These are phyloP conservation scores for Mesoclemmys tuberculata DNA, from an alignment of 2,113 vertebrate species.

Conservation along the genomic window DNA sequence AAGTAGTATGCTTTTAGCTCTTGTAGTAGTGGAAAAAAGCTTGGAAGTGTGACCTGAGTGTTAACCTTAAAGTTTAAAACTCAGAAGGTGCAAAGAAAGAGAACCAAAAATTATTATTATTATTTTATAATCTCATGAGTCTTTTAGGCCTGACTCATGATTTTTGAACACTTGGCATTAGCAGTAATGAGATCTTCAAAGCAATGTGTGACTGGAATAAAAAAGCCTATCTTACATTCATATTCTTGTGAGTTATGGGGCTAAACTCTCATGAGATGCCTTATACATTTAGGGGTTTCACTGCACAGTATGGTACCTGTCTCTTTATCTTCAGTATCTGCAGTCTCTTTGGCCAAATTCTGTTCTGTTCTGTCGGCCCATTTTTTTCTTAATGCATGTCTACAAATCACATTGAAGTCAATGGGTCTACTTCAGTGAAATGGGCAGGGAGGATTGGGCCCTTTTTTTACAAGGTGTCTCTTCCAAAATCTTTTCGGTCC, in stretches of 20 bases:
- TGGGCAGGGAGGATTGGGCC: neutral
- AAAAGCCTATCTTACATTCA: neutral
- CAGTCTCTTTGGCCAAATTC: neutral
- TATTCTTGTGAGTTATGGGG: neutral
- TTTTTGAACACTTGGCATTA: neutral
- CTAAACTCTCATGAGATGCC: neutral
- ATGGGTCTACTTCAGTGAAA: neutral
- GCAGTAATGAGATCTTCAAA: neutral
- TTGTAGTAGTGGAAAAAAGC: neutral
- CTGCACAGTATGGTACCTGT: neutral
- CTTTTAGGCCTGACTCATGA: neutral
- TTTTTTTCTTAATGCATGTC: neutral
- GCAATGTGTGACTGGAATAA: neutral
- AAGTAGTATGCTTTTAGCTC: fast-evolving
- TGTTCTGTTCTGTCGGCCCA: too few species aligned
- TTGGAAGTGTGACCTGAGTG: neutral
- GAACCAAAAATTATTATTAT: neutral
- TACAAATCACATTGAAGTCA: neutral
- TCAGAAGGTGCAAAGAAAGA: neutral
- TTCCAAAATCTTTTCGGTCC: neutral
- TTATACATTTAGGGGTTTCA: neutral
- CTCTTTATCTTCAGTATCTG: neutral
- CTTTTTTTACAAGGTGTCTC: neutral
- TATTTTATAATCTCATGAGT: neutral
- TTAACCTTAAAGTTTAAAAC: neutral